Evolutionary conservation across 2,888 invertebrate species (phyloP).

Genomic region (Drosophila birchii): DNA sequence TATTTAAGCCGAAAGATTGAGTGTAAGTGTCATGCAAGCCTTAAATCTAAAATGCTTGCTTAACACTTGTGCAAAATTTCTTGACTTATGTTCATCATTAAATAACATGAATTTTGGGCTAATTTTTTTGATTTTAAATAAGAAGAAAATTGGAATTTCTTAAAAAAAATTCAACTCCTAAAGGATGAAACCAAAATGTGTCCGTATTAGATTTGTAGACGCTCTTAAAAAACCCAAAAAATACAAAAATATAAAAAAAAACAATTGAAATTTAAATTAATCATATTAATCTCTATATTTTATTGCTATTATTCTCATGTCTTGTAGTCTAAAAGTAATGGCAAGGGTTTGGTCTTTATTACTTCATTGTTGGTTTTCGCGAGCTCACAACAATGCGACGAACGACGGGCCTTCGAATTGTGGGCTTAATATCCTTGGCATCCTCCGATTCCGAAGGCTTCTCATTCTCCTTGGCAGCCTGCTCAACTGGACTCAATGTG

Average conservation of each 20-base stretch:
- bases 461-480: slow-evolving; percentile 52
- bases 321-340: slow-evolving; percentile 43
- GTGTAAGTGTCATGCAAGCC: slow-evolving; percentile 10
- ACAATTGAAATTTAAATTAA: background rate
- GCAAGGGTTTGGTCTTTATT: slow-evolving; percentile 25
- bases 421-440: slow-evolving; percentile 61
- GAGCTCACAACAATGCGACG: slow-evolving; percentile 76
- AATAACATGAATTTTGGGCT: no score
- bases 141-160: no score
- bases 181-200: no score
- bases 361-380: slow-evolving; percentile 52
- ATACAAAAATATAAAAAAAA: no score
- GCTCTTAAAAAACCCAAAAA: no score
- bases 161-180: no score
- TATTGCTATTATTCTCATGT: background rate
- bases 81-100: background rate
- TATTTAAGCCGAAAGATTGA: background rate
- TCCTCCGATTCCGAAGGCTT: slow-evolving; percentile 32
- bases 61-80: background rate
- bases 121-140: background rate
- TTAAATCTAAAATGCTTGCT: background rate
- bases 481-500: slow-evolving; percentile 50
- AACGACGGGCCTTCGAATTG: slow-evolving; percentile 74
- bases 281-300: slow-evolving; percentile 19
- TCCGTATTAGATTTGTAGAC: no score